Evolutionary conservation across 2,113 vertebrate species (phyloP).

Genomic region (Antechinus stuartii): DNA sequence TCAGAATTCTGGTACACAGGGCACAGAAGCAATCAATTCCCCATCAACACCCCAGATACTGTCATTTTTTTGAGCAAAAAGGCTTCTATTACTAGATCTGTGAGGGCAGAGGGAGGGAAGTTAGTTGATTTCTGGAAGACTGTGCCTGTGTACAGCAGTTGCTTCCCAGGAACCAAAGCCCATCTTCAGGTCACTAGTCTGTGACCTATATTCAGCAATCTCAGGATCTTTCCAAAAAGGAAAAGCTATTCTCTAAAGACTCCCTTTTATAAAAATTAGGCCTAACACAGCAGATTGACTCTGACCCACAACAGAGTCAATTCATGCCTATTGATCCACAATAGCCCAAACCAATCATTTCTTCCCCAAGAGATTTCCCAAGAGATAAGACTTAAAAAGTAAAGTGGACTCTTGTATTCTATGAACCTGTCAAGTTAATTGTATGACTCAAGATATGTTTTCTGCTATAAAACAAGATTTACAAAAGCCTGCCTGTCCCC

Average conservation of each 20-base stretch:
- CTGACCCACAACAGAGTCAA: neutral
- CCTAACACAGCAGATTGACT: neutral
- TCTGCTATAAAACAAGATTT: neutral
- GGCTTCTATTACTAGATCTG: neutral
- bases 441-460: neutral
- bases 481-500: neutral
- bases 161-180: neutral
- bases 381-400: neutral
- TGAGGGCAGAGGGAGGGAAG: neutral
- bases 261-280: neutral
- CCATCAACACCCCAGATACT: neutral
- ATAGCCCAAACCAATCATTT: neutral
- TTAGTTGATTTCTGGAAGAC: neutral
- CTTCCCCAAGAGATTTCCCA: neutral
- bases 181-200: neutral
- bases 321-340: neutral
- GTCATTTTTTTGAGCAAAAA: neutral
- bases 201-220: neutral
- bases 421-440: neutral
- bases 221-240: neutral
- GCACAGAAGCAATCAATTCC: neutral
- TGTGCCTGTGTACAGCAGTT: neutral
- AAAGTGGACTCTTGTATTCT: neutral
- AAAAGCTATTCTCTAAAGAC: neutral
- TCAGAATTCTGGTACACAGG: neutral